Evolutionary conservation across 2,113 vertebrate species (phyloP).

Genomic region (Callionymus lyra): DNA sequence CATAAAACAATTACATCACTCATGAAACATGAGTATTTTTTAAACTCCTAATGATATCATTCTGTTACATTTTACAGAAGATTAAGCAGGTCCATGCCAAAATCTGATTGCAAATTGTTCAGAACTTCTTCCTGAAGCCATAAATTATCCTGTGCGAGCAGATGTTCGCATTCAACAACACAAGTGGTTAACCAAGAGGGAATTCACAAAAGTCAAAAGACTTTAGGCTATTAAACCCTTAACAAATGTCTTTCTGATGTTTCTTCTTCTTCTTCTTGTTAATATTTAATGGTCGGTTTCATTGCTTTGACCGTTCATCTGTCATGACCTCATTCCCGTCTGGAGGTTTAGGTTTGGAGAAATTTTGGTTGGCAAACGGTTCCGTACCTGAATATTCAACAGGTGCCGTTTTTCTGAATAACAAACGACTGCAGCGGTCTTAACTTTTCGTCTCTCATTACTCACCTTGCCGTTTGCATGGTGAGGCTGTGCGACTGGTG

Average conservation of each 20-base stretch:
- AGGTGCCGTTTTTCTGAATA: too few species aligned
- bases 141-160: conserved; percentile 36
- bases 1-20: too few species aligned
- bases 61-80: too few species aligned
- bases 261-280: not conserved
- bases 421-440: too few species aligned
- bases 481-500: conserved; percentile 9
- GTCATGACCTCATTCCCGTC: too few species aligned
- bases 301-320: too few species aligned
- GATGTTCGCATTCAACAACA: conserved; percentile 32
- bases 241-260: conserved; percentile 27
- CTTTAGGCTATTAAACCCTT: conserved; percentile 18
- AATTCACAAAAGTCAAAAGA: conserved; percentile 17
- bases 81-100: conserved; percentile 13
- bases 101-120: conserved; percentile 35
- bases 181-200: conserved; percentile 30
- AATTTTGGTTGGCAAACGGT: too few species aligned
- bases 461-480: conserved; percentile 8
- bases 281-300: too few species aligned
- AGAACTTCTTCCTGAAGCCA: conserved; percentile 32
- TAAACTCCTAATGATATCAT: too few species aligned
- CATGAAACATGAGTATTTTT: too few species aligned
- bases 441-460: conserved; percentile 3
- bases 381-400: too few species aligned
- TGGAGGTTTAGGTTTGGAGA: too few species aligned